Evolutionary conservation across 2,888 invertebrate genomes (phyloP).

Genomic region (Nymphalis urticae): DNA sequence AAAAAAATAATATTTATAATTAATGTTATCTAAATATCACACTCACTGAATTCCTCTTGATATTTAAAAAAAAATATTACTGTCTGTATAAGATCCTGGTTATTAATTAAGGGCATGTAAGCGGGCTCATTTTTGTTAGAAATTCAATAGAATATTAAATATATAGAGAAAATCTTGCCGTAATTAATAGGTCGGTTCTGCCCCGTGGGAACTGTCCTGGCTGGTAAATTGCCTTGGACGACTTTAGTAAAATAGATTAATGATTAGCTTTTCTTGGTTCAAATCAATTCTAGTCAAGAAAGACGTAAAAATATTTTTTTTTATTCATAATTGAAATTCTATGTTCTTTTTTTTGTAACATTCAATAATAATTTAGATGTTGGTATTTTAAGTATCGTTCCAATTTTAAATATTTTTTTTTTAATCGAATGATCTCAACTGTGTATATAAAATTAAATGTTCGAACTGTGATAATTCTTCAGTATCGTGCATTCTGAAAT

Average conservation of each 20-base stretch:
- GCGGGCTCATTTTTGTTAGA: slow-evolving; percentile 7
- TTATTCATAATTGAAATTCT: too few species aligned
- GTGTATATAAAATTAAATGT: too few species aligned
- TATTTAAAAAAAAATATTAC: background rate
- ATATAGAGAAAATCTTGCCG: slow-evolving; percentile 3
- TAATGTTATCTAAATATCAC: too few species aligned
- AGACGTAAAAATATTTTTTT: too few species aligned
- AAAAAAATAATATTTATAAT: too few species aligned
- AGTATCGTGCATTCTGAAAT: too few species aligned
- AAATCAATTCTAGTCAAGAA: background rate
- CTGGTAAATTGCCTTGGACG: slow-evolving; percentile 15
- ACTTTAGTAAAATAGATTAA: slow-evolving; percentile 16
- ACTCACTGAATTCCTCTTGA: background rate
- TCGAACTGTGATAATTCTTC: too few species aligned
- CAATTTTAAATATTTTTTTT: too few species aligned
- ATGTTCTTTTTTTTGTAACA: too few species aligned
- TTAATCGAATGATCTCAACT: too few species aligned
- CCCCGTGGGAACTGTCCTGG: slow-evolving; percentile 11
- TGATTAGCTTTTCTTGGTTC: slow-evolving; percentile 4
- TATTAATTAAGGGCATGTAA: slow-evolving; percentile 4
- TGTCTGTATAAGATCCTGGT: background rate
- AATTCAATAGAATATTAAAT: slow-evolving; percentile 14
- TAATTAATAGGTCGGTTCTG: slow-evolving; percentile 18
- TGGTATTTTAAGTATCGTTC: too few species aligned
- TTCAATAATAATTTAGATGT: too few species aligned